Evolutionary conservation across 2,888 invertebrate genomes (phyloP).

Genomic region (Lasioglossum oenotherae): DNA sequence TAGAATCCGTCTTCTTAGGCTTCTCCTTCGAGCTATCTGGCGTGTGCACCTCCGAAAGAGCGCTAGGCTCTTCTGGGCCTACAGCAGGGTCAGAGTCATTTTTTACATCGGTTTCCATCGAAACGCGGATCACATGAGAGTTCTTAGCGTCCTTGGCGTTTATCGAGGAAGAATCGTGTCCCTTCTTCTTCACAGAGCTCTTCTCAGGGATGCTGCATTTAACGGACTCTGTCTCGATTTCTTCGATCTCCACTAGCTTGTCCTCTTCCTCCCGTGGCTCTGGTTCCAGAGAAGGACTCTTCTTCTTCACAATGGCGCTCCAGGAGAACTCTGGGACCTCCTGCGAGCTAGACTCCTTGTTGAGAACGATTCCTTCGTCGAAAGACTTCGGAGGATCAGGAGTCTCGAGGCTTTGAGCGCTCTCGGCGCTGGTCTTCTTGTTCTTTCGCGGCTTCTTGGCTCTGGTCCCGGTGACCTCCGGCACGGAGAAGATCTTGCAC

Average conservation of each 20-base stretch:
- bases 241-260: background rate
- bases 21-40: background rate
- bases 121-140: background rate
- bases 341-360: conserved; percentile 13
- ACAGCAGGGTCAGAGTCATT: background rate
- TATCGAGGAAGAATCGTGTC: conserved; percentile 18
- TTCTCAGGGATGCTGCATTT: conserved; percentile 7
- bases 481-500: conserved; percentile 74
- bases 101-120: background rate
- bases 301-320: conserved; percentile 73
- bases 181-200: conserved; percentile 14
- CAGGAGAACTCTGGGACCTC: conserved; percentile 56
- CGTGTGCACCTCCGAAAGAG: background rate
- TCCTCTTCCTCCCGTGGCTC: conserved; percentile 24
- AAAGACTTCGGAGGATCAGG: conserved; percentile 27
- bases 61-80: background rate
- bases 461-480: conserved; percentile 56
- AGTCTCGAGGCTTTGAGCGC: conserved; percentile 23
- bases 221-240: background rate
- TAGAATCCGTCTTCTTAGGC: background rate
- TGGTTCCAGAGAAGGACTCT: conserved; percentile 49
- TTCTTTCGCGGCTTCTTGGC: conserved; percentile 72
- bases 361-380: conserved; percentile 5
- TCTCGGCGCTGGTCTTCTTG: conserved; percentile 63
- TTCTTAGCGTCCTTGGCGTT: conserved; percentile 1